Percentiles rank a stretch among this genome's conserved stretches.
These are phyloP conservation scores for Artibeus jamaicensis DNA, from an alignment of 2,797 vertebrate genomes.

Conservation along the genomic window DNA sequence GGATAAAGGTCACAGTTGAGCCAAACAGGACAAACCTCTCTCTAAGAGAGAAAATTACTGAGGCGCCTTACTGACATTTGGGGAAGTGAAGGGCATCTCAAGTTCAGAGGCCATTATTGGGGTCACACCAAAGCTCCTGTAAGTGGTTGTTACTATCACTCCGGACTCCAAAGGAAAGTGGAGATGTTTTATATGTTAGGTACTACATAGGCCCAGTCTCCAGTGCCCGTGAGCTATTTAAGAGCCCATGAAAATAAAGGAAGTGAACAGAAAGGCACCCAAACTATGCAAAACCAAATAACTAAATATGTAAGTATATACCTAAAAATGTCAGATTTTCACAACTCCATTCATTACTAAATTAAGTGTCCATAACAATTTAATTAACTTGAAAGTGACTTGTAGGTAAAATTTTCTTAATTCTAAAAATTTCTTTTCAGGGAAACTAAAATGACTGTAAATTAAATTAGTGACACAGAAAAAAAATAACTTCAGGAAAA, in stretches of 20 bases:
- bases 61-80: not conserved
- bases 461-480: not conserved
- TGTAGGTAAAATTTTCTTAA: not conserved
- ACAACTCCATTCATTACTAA: not conserved
- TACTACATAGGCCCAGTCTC: not conserved
- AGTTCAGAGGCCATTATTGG: not conserved
- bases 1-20: not conserved
- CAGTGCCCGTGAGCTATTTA: not conserved
- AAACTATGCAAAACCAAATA: not conserved
- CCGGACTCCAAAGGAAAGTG: not conserved
- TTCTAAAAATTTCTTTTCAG: constrained; percentile 5
- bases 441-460: not conserved
- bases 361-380: not conserved
- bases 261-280: not conserved
- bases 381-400: constrained; percentile 4
- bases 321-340: not conserved
- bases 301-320: not conserved
- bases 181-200: not conserved
- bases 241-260: not conserved
- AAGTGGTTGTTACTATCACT: not conserved
- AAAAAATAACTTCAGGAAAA: not conserved
- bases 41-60: not conserved
- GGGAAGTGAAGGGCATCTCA: not conserved
- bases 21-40: not conserved
- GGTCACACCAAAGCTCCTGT: not conserved